These are phyloP conservation scores for Paraescarpia echinospica DNA, from an alignment of 1,140 invertebrate genomes.

Conservation along the genomic window DNA sequence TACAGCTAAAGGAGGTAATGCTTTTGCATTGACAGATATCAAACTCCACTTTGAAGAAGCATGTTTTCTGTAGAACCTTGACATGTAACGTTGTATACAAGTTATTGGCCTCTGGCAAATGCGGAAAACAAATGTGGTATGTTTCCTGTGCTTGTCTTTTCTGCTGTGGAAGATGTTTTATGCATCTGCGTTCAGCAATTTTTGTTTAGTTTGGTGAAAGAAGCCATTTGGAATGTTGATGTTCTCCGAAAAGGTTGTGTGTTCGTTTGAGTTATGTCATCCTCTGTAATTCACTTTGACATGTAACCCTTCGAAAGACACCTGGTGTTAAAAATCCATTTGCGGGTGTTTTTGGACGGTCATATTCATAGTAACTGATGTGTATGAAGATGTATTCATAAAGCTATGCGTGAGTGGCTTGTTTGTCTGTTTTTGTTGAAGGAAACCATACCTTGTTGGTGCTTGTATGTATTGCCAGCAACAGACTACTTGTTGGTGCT, in stretches of 20 bases:
- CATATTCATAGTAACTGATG: neutral
- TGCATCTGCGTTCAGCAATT: neutral
- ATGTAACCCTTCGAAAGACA: neutral
- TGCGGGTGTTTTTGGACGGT: neutral
- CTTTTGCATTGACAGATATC: neutral
- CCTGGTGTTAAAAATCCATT: neutral
- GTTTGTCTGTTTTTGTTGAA: neutral
- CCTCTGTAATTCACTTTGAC: neutral
- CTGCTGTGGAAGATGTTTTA: neutral
- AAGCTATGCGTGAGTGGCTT: neutral
- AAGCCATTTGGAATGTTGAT: slow-evolving; percentile 1
- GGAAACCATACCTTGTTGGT: neutral
- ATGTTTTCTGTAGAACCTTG: neutral
- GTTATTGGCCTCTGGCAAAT: neutral
- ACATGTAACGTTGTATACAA: neutral
- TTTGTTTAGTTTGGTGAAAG: neutral
- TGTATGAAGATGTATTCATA: neutral
- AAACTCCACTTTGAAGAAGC: neutral
- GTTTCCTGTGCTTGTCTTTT: neutral
- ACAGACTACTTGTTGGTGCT: neutral
- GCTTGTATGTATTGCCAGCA: neutral
- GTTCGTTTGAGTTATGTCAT: neutral
- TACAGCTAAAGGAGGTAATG: neutral
- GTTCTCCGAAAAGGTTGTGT: neutral
- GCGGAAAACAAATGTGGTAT: neutral